Conservation (phyloP, 2,113 vertebrate species). For the Aspidoscelis tigris region DNA sequence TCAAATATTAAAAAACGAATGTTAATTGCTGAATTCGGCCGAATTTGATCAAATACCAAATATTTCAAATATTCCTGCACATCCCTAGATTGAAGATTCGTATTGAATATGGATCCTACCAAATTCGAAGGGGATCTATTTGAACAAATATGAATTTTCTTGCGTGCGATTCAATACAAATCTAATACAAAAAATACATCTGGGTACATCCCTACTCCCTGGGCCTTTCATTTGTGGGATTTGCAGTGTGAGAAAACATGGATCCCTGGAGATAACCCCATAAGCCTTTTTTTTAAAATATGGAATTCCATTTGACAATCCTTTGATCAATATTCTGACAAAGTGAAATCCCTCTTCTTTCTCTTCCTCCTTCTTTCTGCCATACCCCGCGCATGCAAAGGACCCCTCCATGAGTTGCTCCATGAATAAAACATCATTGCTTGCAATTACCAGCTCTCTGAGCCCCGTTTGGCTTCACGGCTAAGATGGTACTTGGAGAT, state of each 20-base stretch:
- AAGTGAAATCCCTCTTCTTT: neutral
- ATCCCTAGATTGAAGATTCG: too few species aligned
- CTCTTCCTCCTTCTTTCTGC: neutral
- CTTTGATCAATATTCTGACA: neutral
- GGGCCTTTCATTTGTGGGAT: fast-evolving
- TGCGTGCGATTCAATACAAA: too few species aligned
- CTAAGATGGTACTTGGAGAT: slow-evolving; percentile 7
- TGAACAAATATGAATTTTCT: too few species aligned
- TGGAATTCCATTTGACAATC: neutral
- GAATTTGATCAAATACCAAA: too few species aligned
- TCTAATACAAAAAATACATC: too few species aligned
- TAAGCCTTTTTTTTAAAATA: neutral
- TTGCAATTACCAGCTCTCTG: neutral
- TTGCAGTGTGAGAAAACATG: neutral
- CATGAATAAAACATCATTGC: neutral
- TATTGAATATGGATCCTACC: too few species aligned
- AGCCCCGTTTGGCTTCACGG: fast-evolving
- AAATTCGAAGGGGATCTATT: too few species aligned
- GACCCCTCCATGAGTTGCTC: neutral
- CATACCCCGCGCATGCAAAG: neutral
- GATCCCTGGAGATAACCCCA: neutral
- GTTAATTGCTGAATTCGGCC: too few species aligned
- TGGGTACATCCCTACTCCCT: neutral
- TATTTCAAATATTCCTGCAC: too few species aligned
- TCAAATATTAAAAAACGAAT: too few species aligned